phyloP scores from a whole-genome alignment of 1,140 invertebrate species.

The Meteorus sp. region DNA sequence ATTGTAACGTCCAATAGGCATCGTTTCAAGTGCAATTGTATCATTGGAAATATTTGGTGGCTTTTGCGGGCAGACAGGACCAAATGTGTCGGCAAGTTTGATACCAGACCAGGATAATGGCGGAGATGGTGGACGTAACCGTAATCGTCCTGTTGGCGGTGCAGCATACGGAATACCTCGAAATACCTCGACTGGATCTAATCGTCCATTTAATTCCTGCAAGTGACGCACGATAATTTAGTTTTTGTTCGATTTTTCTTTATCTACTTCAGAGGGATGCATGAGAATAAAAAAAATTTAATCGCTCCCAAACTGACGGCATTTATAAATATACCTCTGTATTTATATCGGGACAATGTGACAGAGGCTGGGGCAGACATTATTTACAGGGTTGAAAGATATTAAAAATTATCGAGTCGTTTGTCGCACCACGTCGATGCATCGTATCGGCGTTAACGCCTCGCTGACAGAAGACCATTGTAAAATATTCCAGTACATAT shows the following conservation, averaged over 20 bases:
- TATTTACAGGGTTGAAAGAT: conserved; percentile 14
- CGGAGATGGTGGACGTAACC: conserved; percentile 71
- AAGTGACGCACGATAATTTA: neutral
- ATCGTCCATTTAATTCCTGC: conserved; percentile 69
- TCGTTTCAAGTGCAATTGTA: conserved; percentile 67
- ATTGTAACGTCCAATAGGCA: conserved; percentile 71
- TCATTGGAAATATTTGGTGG: conserved; percentile 73
- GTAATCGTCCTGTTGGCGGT: conserved; percentile 70
- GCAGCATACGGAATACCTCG: conserved; percentile 84
- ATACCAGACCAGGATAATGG: conserved; percentile 73
- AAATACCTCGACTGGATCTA: conserved; percentile 81
- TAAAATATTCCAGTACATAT: conserved; percentile 14
- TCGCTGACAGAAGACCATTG: conserved; percentile 16
- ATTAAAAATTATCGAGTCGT: conserved; percentile 38
- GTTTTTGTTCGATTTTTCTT: conserved; percentile 12
- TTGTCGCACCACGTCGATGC: neutral
- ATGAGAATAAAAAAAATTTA: conserved; percentile 23
- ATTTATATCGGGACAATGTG: no score
- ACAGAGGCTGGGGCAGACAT: no score
- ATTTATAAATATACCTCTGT: no score
- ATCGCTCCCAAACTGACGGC: no score
- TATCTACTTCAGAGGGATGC: no score
- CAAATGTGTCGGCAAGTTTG: conserved; percentile 72
- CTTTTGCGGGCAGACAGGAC: conserved; percentile 77
- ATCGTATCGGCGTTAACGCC: neutral